phyloP scores from a whole-genome alignment of 2,113 vertebrate genomes.

The Aleadryas rufinucha region DNA sequence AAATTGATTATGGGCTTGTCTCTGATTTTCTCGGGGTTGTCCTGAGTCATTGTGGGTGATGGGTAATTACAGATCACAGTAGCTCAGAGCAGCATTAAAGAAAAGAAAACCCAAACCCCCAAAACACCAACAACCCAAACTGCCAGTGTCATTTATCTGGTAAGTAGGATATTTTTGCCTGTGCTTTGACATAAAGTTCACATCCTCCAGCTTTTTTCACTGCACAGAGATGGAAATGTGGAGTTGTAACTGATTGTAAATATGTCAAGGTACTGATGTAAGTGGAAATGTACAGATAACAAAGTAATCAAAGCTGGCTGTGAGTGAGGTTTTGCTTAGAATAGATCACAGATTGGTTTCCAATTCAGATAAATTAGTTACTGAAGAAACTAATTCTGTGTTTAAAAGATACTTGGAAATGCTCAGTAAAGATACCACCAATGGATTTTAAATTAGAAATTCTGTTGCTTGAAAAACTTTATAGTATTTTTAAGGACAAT shows the following conservation, averaged over 20 bases:
- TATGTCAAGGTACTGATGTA: neutral
- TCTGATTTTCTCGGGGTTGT: neutral
- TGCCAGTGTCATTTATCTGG: neutral
- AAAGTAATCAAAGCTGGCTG: neutral
- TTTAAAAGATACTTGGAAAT: neutral
- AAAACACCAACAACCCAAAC: neutral
- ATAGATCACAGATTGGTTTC: neutral
- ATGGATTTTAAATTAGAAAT: neutral
- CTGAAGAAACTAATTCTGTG: neutral
- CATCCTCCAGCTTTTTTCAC: neutral
- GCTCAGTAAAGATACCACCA: neutral
- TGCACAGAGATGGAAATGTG: neutral
- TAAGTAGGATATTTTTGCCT: neutral
- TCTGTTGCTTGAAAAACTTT: neutral
- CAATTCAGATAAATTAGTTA: neutral
- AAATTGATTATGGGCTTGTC: neutral
- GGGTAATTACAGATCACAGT: neutral
- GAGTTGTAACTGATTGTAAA: neutral
- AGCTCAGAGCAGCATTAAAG: neutral
- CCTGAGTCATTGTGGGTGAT: neutral
- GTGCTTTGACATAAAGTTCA: neutral
- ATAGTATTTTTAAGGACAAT: neutral
- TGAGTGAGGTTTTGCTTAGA: neutral
- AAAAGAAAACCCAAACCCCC: neutral
- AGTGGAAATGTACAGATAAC: neutral